Evolutionary conservation across 1,140 invertebrate genomes (phyloP), one percentile per base, ranked within the genome.

Genomic region (Cherax destructor): DNA sequence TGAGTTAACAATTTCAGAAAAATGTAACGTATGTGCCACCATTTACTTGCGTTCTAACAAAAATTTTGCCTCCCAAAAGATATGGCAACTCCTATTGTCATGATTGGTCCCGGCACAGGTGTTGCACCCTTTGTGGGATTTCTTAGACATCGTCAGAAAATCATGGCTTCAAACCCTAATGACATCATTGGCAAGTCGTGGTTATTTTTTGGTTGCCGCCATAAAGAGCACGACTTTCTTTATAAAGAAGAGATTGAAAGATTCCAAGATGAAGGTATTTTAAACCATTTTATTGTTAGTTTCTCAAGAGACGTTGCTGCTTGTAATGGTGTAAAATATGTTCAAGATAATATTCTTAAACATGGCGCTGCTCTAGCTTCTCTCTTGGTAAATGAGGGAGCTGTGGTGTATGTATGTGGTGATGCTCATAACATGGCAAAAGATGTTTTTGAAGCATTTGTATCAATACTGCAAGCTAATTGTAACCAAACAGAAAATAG

Each of bases 101-200:
- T 98, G 94, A 96, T 98, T 92, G 97, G 96, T 7, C 96, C 97
- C 90, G 98, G 98, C 21, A 98, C 97, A 59, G 98, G 97, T 18
- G 94, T 98, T 47, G 96, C 97, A 11, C 97, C 98, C 3, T 98
- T 97, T 94, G 93, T 95, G 52, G 95, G 95, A 16, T 95, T 94
- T 88, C 92, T 95, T n/a, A 94, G 96, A 93, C 95, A 96, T 94
- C 95, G 95, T 88, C 41, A 93, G 91, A 88, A 94, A 87, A 93
- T 94, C 69, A 93, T 92, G 92, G 87, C 92, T 87, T 80, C 91
- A n/a, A 93, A 93, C 65, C 89, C 92, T 41, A 79, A 24, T 56
- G 30, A 69, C 9, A 24, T 24, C 13, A 56, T 94, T 74, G 95
- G 95, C 18, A 94, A 95, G 84, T 94, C 94, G 13, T 96, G 96